Percentiles rank a stretch among this genome's conserved stretches.
phyloP scores from a whole-genome alignment of 2,797 vertebrate genomes.

The Lindbergichthys nudifrons region DNA sequence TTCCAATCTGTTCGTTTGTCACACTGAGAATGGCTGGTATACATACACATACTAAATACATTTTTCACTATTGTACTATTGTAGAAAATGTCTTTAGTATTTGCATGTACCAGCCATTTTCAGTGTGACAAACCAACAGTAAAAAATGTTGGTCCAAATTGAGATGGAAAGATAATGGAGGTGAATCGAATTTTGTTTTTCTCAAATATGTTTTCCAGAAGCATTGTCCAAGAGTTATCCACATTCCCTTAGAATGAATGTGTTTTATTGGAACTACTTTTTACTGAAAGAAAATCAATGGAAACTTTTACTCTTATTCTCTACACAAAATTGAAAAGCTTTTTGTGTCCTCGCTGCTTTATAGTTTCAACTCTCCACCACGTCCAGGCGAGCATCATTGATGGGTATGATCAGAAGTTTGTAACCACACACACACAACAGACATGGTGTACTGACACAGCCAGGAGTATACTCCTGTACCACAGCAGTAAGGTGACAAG shows the following conservation, averaged over 20 bases:
- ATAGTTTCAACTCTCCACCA: not conserved
- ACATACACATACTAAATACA: no score
- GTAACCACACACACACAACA: not conserved
- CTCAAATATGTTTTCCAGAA: not conserved
- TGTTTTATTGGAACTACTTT: slow-evolving; percentile 3
- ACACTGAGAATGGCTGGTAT: no score
- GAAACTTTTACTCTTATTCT: not conserved
- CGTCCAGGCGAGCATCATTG: not conserved
- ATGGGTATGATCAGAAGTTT: not conserved
- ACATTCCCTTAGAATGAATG: not conserved
- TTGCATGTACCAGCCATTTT: no score
- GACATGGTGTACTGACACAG: not conserved
- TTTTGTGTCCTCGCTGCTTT: not conserved
- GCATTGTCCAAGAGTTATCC: slow-evolving; percentile 4
- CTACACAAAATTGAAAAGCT: no score
- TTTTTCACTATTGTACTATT: no score
- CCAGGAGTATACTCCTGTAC: not conserved
- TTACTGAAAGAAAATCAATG: not conserved
- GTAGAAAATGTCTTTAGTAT: no score
- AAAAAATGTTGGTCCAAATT: not conserved
- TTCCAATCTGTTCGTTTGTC: not conserved
- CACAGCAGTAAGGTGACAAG: not conserved
- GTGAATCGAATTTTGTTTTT: not conserved
- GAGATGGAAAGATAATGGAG: not conserved
- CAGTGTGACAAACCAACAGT: no score